Conservation (phyloP, 2,888 invertebrate genomes). For the Tetranychus truncatus region DNA sequence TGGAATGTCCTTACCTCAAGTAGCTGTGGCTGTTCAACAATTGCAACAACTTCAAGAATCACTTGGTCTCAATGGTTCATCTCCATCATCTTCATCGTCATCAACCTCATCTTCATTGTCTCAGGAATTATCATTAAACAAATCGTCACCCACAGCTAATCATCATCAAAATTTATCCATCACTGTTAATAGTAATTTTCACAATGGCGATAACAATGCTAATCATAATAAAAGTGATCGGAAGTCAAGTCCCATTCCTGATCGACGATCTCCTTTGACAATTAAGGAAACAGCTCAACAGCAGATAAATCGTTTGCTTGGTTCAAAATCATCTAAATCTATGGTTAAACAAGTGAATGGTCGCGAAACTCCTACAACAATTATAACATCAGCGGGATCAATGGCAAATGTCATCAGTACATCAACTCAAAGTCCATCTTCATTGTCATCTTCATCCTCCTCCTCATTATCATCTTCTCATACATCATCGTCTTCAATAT, state of each 20-base stretch:
- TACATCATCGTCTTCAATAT: background rate
- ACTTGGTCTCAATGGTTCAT: background rate
- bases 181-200: background rate
- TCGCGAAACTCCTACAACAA: background rate
- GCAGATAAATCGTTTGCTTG: background rate
- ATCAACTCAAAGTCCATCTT: background rate
- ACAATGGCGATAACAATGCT: background rate
- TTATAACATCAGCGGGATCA: background rate
- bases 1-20: conserved; percentile 25
- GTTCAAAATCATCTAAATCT: background rate
- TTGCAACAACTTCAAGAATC: conserved; percentile 18
- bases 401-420: background rate
- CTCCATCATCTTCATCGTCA: background rate
- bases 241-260: background rate
- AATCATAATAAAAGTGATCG: background rate
- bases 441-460: background rate
- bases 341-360: background rate
- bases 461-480: background rate
- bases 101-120: background rate
- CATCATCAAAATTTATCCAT: background rate
- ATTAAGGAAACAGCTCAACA: background rate
- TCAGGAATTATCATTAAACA: no score
- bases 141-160: background rate
- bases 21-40: conserved; percentile 20
- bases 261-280: background rate